Base-by-base conservation (phyloP, 2,113 vertebrate genomes). In the Cnemophilus loriae region DNA sequence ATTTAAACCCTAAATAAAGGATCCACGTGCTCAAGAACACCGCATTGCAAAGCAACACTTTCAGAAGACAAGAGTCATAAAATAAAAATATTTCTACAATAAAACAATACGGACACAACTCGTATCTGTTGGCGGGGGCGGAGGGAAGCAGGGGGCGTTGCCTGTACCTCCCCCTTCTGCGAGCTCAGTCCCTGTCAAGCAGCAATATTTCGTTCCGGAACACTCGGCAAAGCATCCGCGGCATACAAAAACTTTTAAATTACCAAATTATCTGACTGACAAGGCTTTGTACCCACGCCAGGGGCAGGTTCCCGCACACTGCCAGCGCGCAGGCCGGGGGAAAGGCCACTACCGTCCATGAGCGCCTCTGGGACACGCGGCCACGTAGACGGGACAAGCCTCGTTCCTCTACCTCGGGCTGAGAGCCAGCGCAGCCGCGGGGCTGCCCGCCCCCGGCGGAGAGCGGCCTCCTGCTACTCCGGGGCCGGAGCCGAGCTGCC, bases 211-310 rank as follows among this genome's bases (percentile, higher is more conserved):
- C 71, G 23, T 26, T 49, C 50, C 46, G 28, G 59, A 86, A 77
- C 20, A 10, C 47, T 27, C 22, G 2, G 24, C 50, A 65, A 65
- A 37, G 16, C 7, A 32, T 8, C 9, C 9, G n/a, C 26, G 2
- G 9, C 80, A 28, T 0, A 12, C 12, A 21, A 37, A 87, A 67
- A 10, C 0, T 33, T 56, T 69, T 12, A n/a, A 20, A 1, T 26
- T 18, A 33, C 21, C 24, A 1, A 41, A 56, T 4, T 6, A 44
- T 0, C 4, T 3, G 7, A 16, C 13, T 16, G 49, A 16, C 35
- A 24, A 20, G 27, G 10, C 26, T 74, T 4, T 16, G 12, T 8
- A 49, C 2, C 4, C 35, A 6, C 12, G 5, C 30, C 6, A 5
- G 32, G 30, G 32, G 9, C 64, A 17, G n/a, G 3, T 3, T 47